phyloP scores from a whole-genome alignment of 2,888 invertebrate species.

The Hesperia comma region DNA sequence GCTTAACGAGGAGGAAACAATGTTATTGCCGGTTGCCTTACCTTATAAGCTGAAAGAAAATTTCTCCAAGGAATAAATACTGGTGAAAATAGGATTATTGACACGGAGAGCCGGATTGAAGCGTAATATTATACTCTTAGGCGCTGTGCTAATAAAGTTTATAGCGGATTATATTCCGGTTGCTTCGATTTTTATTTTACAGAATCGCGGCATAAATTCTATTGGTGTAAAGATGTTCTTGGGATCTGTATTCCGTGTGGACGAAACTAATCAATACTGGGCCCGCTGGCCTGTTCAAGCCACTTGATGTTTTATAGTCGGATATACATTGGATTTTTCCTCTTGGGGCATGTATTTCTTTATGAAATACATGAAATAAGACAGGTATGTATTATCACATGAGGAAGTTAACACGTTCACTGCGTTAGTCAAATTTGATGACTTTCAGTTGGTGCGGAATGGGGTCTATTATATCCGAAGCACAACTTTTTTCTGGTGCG shows the following conservation, averaged over 20 bases:
- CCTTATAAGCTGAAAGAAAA: not conserved
- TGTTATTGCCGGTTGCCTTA: not conserved
- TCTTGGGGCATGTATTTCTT: too few relatives aligned
- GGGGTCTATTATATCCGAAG: too few relatives aligned
- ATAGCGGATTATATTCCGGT: not conserved
- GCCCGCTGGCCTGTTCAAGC: slow-evolving; percentile 35
- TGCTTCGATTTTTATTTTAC: not conserved
- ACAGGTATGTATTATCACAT: too few relatives aligned
- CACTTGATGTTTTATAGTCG: slow-evolving; percentile 48
- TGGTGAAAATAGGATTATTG: too few relatives aligned
- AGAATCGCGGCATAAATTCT: slow-evolving; percentile 19
- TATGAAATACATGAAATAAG: too few relatives aligned
- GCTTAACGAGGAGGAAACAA: slow-evolving; percentile 1
- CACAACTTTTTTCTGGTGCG: too few relatives aligned
- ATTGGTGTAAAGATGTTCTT: slow-evolving; percentile 23
- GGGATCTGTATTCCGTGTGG: slow-evolving; percentile 7
- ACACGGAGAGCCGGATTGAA: not conserved
- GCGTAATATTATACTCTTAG: not conserved
- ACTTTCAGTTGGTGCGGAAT: too few relatives aligned
- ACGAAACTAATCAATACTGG: slow-evolving; percentile 19
- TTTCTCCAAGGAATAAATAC: not conserved
- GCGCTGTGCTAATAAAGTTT: not conserved
- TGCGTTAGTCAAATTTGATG: too few relatives aligned
- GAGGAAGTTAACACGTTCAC: too few relatives aligned
- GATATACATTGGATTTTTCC: slow-evolving; percentile 35